phyloP scores from a whole-genome alignment of 2,113 vertebrate genomes.

The Pedionomus torquatus region DNA sequence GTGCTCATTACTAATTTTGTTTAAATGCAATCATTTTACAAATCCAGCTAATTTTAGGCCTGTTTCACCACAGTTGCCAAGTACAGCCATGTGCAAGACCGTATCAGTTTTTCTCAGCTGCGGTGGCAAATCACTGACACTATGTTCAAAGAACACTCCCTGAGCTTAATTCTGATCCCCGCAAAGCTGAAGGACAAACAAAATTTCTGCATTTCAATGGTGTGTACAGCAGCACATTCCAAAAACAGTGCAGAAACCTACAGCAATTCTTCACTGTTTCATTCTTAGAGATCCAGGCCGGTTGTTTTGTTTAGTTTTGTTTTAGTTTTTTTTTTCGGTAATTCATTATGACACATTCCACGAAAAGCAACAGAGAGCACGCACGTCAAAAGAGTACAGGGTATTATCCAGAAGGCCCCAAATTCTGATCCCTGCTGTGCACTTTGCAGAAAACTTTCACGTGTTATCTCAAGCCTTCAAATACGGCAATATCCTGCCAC shows the following conservation, averaged over 20 bases:
- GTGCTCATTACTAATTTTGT: neutral
- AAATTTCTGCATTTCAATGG: neutral
- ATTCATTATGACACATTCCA: neutral
- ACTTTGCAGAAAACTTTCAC: neutral
- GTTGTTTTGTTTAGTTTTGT: neutral
- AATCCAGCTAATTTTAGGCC: neutral
- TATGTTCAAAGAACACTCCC: neutral
- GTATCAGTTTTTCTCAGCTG: neutral
- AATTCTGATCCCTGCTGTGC: neutral
- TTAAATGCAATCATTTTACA: neutral
- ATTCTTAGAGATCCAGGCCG: neutral
- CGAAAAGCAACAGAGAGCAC: neutral
- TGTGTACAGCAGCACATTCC: neutral
- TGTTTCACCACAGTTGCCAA: neutral
- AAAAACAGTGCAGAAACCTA: neutral
- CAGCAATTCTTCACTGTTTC: neutral
- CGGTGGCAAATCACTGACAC: neutral
- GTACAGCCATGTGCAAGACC: neutral
- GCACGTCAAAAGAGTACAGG: neutral
- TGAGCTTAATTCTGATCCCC: neutral
- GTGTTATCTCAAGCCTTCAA: neutral
- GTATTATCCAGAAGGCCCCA: neutral
- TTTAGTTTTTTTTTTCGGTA: neutral
- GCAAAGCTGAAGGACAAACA: slow-evolving; percentile 1
- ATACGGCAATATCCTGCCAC: neutral